phyloP scores from a whole-genome alignment of 2,113 vertebrate genomes.

The Ophthalmotilapia sp. region DNA sequence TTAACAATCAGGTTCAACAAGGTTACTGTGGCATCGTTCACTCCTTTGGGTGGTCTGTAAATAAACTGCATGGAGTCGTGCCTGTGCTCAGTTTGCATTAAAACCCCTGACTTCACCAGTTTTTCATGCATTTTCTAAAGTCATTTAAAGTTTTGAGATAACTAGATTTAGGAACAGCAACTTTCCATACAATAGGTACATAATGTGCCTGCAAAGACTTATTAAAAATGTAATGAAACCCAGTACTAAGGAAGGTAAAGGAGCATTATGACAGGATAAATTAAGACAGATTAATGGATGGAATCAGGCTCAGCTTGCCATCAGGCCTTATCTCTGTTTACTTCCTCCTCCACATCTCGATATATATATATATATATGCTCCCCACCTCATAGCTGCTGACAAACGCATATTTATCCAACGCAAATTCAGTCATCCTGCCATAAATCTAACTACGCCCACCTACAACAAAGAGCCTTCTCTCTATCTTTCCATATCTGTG shows the following conservation, averaged over 20 bases:
- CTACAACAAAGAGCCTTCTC: neutral
- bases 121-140: neutral
- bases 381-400: neutral
- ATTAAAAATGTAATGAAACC: neutral
- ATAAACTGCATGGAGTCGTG: neutral
- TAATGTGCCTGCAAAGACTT: neutral
- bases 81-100: neutral
- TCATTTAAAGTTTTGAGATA: neutral
- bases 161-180: neutral
- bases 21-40: neutral
- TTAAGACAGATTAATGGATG: slow-evolving; percentile 17
- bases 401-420: slow-evolving; percentile 4
- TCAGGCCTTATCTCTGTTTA: slow-evolving; percentile 32
- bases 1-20: neutral
- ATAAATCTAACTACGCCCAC: slow-evolving; percentile 9
- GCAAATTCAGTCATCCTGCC: neutral
- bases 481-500: neutral
- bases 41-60: neutral
- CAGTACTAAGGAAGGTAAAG: neutral
- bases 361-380: neutral
- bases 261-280: neutral
- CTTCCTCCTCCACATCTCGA: slow-evolving; percentile 2
- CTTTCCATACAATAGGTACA: neutral
- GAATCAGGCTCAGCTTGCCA: slow-evolving; percentile 1
- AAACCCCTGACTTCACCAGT: neutral